phyloP scores from a whole-genome alignment of 1,140 invertebrate species.

The Dermatophagoides farinae region DNA sequence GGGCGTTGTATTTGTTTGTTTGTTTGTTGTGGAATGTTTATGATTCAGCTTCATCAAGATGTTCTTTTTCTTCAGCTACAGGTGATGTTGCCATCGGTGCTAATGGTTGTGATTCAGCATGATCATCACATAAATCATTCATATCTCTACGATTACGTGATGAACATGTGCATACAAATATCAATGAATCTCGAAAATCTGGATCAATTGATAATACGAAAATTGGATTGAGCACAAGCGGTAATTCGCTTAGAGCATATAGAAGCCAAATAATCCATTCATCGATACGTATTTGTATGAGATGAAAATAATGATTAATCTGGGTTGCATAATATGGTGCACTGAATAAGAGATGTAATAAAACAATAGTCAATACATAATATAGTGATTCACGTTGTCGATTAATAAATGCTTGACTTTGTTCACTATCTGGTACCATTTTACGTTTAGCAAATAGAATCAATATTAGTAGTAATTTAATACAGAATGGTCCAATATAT shows the following conservation, averaged over 20 bases:
- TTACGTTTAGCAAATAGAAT: conserved; percentile 7
- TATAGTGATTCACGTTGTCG: conserved; percentile 9
- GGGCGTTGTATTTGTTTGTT: too few relatives aligned
- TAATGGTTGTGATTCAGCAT: conserved; percentile 9
- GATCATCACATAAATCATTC: conserved; percentile 2
- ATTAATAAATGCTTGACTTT: not conserved
- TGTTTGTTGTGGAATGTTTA: not conserved
- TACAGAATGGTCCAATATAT: not conserved
- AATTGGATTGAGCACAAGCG: conserved; percentile 9
- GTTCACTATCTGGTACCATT: conserved; percentile 2
- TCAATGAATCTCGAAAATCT: conserved; percentile 7
- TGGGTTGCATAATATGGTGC: conserved; percentile 7
- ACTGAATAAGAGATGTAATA: conserved; percentile 3
- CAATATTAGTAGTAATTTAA: not conserved
- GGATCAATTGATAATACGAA: conserved; percentile 4
- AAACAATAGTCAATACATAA: conserved; percentile 2
- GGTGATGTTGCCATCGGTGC: conserved; percentile 12
- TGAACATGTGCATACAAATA: conserved; percentile 3
- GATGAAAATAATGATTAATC: not conserved
- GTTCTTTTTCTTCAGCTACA: conserved; percentile 9
- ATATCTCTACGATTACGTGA: not conserved
- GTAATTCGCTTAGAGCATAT: not conserved
- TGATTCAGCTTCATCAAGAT: conserved; percentile 7
- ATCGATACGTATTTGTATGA: not conserved
- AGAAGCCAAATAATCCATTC: conserved; percentile 2